Base-by-base conservation (phyloP, 2,888 invertebrate genomes). In the Leptogaster cylindrica region DNA sequence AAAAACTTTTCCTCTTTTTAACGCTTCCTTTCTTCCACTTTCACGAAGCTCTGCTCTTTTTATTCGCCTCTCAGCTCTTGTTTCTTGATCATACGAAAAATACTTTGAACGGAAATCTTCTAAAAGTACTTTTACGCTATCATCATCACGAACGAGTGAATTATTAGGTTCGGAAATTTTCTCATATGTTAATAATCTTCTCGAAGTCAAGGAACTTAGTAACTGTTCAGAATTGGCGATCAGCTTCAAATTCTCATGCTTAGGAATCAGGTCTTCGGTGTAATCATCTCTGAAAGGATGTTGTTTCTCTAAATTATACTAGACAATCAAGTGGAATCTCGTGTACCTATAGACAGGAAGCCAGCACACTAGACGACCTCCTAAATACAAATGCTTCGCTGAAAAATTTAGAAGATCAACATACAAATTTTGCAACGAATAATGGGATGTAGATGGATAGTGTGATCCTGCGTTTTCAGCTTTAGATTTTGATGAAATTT, bases 301-400 rank as follows among this genome's bases (percentile, higher is more conserved):
- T 55, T 48, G 7, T 58, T 14, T 31, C n/a, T n/a, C n/a, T n/a
- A n/a, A n/a, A n/a, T n/a, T n/a, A n/a, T 14, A 31, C 6, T 31
- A 31, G 10, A 8, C 6, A 8, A 31, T 31, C 48, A 14, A 31
- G n/a, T 67, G 16, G 8, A 27, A 50, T 20, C 46, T 31, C 6
- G 31, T 67, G 67, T 72, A 91, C 90, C 92, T 88, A 71, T 91
- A 89, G 33, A 96, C 84, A 23, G 99, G 99, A 74, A 96, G 88
- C 98, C 98, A 99, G 82, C 92, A 97, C 0, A 98, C 96, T 14
- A 99, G 83, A 70, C 94, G 83, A 0, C 96, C 91, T 3, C 89
- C 87, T 3, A 91, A 71, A 72, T 83, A 85, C 66, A 99, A 84
- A 78, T 92, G 89, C 58, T 83, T 83, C 0, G 92, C 92, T 0